These are phyloP conservation scores for Erythrocercus mccallii DNA, from an alignment of 2,113 vertebrate genomes.

Conservation along the genomic window DNA sequence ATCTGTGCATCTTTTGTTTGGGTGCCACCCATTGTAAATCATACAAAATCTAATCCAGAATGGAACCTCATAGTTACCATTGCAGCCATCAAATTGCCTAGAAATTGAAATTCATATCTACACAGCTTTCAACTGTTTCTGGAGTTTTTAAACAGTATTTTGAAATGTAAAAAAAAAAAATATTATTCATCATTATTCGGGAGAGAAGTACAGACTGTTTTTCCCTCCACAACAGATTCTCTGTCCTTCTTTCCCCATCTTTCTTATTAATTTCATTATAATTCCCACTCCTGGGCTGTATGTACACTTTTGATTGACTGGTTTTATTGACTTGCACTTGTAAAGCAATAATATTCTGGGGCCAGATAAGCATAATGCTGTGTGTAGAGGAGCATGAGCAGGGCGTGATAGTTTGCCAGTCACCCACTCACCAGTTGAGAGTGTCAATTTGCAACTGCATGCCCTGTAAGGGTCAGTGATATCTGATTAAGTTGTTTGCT, in stretches of 20 bases:
- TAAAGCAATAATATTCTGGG: neutral
- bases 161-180: neutral
- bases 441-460: slow-evolving; percentile 7
- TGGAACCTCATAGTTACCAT: neutral
- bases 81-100: neutral
- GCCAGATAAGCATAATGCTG: neutral
- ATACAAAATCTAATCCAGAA: neutral
- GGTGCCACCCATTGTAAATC: neutral
- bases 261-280: neutral
- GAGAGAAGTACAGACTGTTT: neutral
- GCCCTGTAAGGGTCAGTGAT: neutral
- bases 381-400: neutral
- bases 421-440: neutral
- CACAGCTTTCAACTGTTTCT: neutral
- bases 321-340: neutral
- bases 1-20: neutral
- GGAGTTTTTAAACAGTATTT: neutral
- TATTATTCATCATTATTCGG: neutral
- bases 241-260: neutral
- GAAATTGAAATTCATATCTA: neutral
- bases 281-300: neutral
- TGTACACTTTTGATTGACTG: neutral
- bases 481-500: slow-evolving; percentile 18
- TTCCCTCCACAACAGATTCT: neutral
- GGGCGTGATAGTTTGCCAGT: neutral